A percentile compares a stretch with the other conserved stretches of the same genome.
phyloP scores from a whole-genome alignment of 2,888 invertebrate species.

The Notodonta dromedarius region DNA sequence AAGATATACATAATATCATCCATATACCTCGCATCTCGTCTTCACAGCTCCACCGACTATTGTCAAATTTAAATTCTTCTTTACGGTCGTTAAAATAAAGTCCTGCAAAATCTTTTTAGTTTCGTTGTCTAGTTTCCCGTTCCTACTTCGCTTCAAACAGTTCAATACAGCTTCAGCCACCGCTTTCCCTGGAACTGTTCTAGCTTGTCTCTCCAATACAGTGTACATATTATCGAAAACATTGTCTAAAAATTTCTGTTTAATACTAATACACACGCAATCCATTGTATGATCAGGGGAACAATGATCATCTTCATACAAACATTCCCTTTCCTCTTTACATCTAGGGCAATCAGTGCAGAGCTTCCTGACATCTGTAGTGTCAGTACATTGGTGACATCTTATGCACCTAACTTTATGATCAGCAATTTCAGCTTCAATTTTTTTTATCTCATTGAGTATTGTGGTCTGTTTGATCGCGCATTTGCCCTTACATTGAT shows the following conservation, averaged over 20 bases:
- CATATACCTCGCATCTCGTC: slow-evolving; percentile 72
- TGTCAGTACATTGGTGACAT: slow-evolving; percentile 65
- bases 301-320: slow-evolving; percentile 52
- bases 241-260: slow-evolving; percentile 70
- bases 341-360: slow-evolving; percentile 74
- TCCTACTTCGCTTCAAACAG: slow-evolving; percentile 63
- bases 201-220: slow-evolving; percentile 59
- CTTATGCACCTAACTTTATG: slow-evolving; percentile 51
- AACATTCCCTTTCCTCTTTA: slow-evolving; percentile 54
- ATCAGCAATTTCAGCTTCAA: slow-evolving; percentile 52
- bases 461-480: slow-evolving; percentile 52
- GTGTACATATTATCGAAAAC: slow-evolving; percentile 78
- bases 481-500: slow-evolving; percentile 64
- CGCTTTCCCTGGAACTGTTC: slow-evolving; percentile 58
- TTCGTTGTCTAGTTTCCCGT: slow-evolving; percentile 66
- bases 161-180: slow-evolving; percentile 60
- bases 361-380: slow-evolving; percentile 55
- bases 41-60: slow-evolving; percentile 77
- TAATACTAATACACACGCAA: slow-evolving; percentile 67
- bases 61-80: slow-evolving; percentile 71
- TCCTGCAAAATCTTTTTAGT: slow-evolving; percentile 63
- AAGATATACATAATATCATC: background rate
- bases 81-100: slow-evolving; percentile 65
- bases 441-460: slow-evolving; percentile 51
- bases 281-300: slow-evolving; percentile 49